A percentile compares a stretch with the other conserved stretches of the same genome.
Conservation (phyloP, 2,797 vertebrate genomes). For the Tokudaia tokunoshimensis region DNA sequence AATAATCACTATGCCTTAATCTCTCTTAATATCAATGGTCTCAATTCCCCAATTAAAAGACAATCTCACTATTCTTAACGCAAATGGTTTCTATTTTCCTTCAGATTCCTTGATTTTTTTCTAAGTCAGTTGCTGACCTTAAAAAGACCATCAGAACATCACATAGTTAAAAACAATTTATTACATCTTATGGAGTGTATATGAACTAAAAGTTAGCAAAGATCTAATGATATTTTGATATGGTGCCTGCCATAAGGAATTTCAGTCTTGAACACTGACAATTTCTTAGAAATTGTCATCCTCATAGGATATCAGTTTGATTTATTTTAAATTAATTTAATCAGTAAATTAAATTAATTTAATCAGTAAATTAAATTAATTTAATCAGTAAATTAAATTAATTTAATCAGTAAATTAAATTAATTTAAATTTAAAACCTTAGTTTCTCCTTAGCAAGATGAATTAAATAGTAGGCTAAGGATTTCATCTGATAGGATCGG, state of each 20-base stretch:
- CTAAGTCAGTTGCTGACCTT: background rate
- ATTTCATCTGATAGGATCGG: background rate
- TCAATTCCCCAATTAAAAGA: too few species aligned
- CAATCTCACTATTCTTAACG: background rate
- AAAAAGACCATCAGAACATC: background rate
- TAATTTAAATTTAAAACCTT: background rate
- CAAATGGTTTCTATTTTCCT: background rate
- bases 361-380: conserved; percentile 31
- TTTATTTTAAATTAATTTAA: conserved; percentile 17
- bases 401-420: conserved; percentile 19
- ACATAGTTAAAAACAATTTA: conserved; percentile 23
- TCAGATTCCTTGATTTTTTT: conserved; percentile 17
- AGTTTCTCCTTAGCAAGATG: background rate
- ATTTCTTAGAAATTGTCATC: background rate
- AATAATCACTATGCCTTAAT: too few species aligned
- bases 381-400: background rate
- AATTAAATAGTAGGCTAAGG: conserved; percentile 3
- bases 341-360: conserved; percentile 22
- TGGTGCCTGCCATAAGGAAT: conserved; percentile 17
- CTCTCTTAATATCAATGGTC: too few species aligned
- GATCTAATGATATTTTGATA: conserved; percentile 45
- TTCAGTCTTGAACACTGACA: background rate
- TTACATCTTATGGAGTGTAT: background rate
- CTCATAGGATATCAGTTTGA: background rate
- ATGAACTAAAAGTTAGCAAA: background rate